Base-by-base conservation (phyloP, 2,113 vertebrate species). In the Dendrocopos noguchii region DNA sequence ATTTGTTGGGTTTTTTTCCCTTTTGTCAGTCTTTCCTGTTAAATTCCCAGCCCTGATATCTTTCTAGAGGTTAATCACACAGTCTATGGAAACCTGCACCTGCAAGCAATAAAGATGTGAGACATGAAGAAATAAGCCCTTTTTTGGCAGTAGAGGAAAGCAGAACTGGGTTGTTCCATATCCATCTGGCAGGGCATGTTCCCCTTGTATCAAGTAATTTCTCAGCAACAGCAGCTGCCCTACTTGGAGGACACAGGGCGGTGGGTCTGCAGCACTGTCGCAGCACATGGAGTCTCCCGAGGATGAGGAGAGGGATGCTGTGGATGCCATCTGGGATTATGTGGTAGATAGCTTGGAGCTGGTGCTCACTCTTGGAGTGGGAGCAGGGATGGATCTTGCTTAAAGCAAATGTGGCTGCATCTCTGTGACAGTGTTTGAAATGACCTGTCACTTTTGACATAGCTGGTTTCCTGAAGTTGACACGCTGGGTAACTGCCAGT, bases 251-350 rank as follows among this genome's bases (percentile, higher is more conserved):
- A 59, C 1, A 0, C 15, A 47, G 22, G 7, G 44, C 1, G 0
- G 33, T 61, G 76, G 6, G n/a, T 75, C n/a, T 60, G 56, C 66
- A 46, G 33, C 1, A 2, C 33, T 0, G 1, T n/a, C 2, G 1
- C 0, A 1, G 17, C 16, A 28, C 1, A 0, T 29, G 39, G 36
- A 60, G 13, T 67, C 29, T 81, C 22, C n/a, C 1, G 2, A 1
- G 4, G 34, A 59, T 64, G 36, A 50, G 44, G 55, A 66, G n/a
- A 9, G 9, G 72, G 33, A 59, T 59, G 67, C 44, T 3, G 0
- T 75, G 34, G 64, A 8, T 76, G 39, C 50, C n/a, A 71, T 21
- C 24, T 0, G 2, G 64, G 33, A 28, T 39, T 2, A 16, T 27
- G n/a, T 61, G 19, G 5, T 75, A 15, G 31, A 18, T 1, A 0